phyloP scores from a whole-genome alignment of 1,140 invertebrate species.

The Monomorium pharaonis region DNA sequence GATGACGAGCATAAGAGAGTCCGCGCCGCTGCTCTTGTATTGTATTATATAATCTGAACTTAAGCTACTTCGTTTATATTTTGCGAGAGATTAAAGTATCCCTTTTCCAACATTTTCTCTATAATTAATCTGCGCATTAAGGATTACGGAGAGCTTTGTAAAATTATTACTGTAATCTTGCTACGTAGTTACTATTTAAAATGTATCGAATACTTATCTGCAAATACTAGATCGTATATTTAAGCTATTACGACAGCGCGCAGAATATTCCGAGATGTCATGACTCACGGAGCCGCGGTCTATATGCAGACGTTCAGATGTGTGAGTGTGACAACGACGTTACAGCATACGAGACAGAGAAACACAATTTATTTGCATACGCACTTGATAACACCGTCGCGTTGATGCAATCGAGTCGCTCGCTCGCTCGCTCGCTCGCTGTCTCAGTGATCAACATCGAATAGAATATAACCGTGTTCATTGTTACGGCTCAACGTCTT shows the following conservation, averaged over 20 bases:
- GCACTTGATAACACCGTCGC: conserved; percentile 25
- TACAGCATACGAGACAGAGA: background rate
- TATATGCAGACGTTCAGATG: background rate
- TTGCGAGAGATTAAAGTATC: background rate
- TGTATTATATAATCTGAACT: conserved; percentile 35
- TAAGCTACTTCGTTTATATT: conserved; percentile 41
- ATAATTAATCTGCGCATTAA: conserved; percentile 12
- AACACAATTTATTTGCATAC: conserved; percentile 31
- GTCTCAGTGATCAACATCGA: background rate
- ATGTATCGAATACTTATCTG: background rate
- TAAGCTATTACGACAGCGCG: conserved; percentile 1
- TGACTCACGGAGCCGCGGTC: background rate
- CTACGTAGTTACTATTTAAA: background rate
- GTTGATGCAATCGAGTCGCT: conserved; percentile 8
- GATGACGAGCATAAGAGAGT: background rate
- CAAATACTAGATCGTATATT: background rate
- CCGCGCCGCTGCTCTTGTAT: background rate
- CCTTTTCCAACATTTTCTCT: background rate
- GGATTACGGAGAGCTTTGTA: background rate
- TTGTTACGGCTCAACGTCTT: background rate
- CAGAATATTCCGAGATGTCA: conserved; percentile 20
- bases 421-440: no score
- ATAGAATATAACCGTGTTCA: background rate
- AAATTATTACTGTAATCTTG: background rate
- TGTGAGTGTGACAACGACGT: background rate